These are phyloP conservation scores for Xiphophorus hellerii DNA, from an alignment of 2,113 vertebrate species.

Conservation along the genomic window DNA sequence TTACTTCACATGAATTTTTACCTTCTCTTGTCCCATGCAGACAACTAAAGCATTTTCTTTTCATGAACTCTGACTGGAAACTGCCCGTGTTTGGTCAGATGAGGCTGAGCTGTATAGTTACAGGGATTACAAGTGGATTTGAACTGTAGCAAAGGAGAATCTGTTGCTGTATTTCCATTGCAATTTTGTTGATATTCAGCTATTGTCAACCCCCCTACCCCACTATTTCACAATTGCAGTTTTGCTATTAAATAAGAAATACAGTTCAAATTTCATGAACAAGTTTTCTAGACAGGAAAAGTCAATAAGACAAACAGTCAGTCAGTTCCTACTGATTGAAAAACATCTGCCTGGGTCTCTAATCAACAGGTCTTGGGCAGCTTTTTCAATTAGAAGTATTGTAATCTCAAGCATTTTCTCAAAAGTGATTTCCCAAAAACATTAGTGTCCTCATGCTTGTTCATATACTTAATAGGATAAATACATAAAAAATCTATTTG, in stretches of 20 bases:
- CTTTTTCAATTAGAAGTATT: background rate
- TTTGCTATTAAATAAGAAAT: too few species aligned
- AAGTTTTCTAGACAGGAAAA: too few species aligned
- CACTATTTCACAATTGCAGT: too few species aligned
- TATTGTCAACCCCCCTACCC: too few species aligned
- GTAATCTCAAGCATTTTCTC: background rate
- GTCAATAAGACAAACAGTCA: too few species aligned
- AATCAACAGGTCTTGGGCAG: background rate
- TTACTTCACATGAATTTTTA: slow-evolving; percentile 3
- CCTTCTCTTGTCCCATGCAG: background rate
- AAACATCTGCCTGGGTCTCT: background rate
- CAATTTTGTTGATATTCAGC: background rate
- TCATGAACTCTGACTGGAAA: background rate
- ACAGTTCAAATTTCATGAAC: too few species aligned
- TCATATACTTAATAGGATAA: background rate
- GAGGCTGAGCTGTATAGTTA: background rate
- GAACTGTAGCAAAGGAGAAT: background rate
- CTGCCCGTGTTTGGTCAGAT: background rate
- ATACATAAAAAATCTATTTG: background rate
- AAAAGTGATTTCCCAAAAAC: background rate
- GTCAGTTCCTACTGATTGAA: background rate
- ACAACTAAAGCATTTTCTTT: background rate
- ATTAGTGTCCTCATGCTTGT: background rate
- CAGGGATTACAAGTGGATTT: background rate
- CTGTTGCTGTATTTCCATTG: background rate